A percentile compares a stretch with the other conserved stretches of the same genome.
These are phyloP conservation scores for Oncorhynchus masou DNA, from an alignment of 2,113 vertebrate species.

Conservation along the genomic window DNA sequence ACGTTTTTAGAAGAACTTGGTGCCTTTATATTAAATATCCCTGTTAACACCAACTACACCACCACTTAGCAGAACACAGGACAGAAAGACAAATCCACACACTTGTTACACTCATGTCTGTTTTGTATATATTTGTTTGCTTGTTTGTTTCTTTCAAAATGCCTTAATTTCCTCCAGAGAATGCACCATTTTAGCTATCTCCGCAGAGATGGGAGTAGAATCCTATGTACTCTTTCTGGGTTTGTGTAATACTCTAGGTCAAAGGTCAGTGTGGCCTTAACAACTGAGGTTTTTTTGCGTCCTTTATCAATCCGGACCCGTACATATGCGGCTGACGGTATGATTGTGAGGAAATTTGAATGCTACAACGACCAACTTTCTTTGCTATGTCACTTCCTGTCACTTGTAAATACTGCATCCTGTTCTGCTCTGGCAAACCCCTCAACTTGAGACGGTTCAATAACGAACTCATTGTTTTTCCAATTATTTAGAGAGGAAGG, in stretches of 20 bases:
- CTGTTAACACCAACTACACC: slow-evolving; percentile 17
- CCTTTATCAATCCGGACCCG: slow-evolving; percentile 34
- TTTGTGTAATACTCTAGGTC: slow-evolving; percentile 35
- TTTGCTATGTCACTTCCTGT: slow-evolving; percentile 43
- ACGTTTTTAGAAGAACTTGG: slow-evolving; percentile 38
- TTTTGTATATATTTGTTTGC: background rate
- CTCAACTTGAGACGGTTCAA: slow-evolving; percentile 5
- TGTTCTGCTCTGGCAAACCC: slow-evolving; percentile 34
- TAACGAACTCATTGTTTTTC: slow-evolving; percentile 18
- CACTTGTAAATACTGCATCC: slow-evolving; percentile 63
- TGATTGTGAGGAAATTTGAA: slow-evolving; percentile 19
- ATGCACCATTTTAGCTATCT: slow-evolving; percentile 32
- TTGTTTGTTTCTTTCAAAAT: slow-evolving; percentile 30
- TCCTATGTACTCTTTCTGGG: slow-evolving; percentile 11
- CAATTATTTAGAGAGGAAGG: slow-evolving; percentile 28
- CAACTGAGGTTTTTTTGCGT: background rate
- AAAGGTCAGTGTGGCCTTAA: slow-evolving; percentile 29
- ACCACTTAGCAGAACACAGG: slow-evolving; percentile 2
- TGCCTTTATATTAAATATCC: slow-evolving; percentile 46
- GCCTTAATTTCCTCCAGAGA: slow-evolving; percentile 56
- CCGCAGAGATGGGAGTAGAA: background rate
- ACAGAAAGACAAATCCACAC: slow-evolving; percentile 26
- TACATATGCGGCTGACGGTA: background rate
- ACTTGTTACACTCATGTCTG: slow-evolving; percentile 35
- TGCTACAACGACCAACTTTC: slow-evolving; percentile 40